Evolutionary conservation across 2,888 invertebrate genomes (phyloP), one percentile per base, ranked within the genome.

Genomic region (Pyrrhosoma nymphula): DNA sequence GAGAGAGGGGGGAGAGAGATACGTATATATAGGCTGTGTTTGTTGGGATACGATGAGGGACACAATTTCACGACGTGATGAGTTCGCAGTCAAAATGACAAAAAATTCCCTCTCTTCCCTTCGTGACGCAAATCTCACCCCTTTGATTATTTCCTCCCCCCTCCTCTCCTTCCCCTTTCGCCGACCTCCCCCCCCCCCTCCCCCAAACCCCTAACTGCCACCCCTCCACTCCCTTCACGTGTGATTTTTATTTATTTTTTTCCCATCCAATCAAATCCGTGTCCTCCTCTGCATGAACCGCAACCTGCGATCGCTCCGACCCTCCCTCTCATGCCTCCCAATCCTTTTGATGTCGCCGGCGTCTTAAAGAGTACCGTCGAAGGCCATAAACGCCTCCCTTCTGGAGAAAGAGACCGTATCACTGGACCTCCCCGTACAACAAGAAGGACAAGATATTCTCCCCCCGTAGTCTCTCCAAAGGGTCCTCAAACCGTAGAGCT

Each of bases 261-360:
- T 47, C 63, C 93, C 69, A 56, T 0, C 91, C 39, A 63, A 91
- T 39, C 63, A 91, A 91, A 91, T 63, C 63, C 63, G 91, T 63
- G 63, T 91, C 63, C 69, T 88, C n/a, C n/a, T 82, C 14, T 14
- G 35, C 82, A 35, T 18, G 82, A 30, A 82, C 82, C 82, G 82
- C 35, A 35, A 35, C 30, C 4, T 35, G 82, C 82, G 18, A 82
- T 82, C 89, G 26, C 89, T n/a, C 89, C 55, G 12, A 26, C 56
- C 47, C 4, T 39, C 6, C 88, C 35, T 88, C 88, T 20, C 88
- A 6, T 39, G 26, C 63, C 55, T 39, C 47, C 91, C 63, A 2
- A 8, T 56, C 55, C 89, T 35, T 93, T 93, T 93, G 93, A 93
- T 47, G 93, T 93, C 63, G n/a, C 93, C 93, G 93, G 47, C 93